These are phyloP conservation scores for Nothoprocta pentlandii DNA, from an alignment of 2,113 vertebrate species.

Conservation along the genomic window DNA sequence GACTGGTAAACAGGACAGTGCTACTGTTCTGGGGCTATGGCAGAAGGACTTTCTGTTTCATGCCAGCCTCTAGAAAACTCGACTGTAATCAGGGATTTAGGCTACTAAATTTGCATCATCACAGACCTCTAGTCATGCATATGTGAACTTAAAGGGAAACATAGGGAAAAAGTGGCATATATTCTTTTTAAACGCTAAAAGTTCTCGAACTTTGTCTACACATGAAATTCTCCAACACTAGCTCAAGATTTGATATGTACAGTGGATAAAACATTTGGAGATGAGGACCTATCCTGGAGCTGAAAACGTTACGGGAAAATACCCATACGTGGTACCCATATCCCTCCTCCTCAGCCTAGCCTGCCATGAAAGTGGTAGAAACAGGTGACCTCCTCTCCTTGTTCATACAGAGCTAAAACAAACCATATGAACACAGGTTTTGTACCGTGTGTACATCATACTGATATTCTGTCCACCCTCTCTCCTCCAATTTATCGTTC, in stretches of 20 bases:
- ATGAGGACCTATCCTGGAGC: not conserved
- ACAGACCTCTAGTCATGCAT: not conserved
- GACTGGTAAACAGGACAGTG: not conserved
- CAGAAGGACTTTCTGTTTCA: not conserved
- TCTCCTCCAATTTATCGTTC: not conserved
- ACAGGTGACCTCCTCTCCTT: not conserved
- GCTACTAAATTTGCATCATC: not conserved
- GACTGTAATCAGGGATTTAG: not conserved
- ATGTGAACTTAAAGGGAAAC: not conserved
- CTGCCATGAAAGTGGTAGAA: not conserved
- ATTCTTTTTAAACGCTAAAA: not conserved
- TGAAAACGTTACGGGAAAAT: not conserved
- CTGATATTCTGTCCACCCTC: not conserved
- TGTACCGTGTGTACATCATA: not conserved
- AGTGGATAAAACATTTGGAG: not conserved
- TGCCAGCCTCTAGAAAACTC: not conserved
- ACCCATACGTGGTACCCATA: not conserved
- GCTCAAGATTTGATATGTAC: not conserved
- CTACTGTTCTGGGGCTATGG: not conserved
- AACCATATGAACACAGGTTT: not conserved
- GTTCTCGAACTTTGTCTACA: not conserved
- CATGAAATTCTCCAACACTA: not conserved
- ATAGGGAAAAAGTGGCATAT: not conserved
- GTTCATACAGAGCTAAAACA: not conserved
- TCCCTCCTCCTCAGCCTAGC: not conserved